phyloP scores from a whole-genome alignment of 2,888 invertebrate genomes.

The Cordilura impudica region DNA sequence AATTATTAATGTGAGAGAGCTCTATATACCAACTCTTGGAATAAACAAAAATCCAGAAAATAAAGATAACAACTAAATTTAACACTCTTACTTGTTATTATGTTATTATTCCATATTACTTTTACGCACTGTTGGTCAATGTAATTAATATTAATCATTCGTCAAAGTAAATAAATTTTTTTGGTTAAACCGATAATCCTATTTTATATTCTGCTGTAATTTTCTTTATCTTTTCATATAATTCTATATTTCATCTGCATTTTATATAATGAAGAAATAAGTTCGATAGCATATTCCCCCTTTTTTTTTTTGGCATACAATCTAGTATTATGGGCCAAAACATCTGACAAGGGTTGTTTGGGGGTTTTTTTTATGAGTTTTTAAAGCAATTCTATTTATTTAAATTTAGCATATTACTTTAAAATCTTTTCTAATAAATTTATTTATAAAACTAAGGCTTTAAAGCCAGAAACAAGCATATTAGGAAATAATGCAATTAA shows the following conservation, averaged over 20 bases:
- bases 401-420: no score
- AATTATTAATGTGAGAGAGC: no score
- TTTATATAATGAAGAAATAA: neutral
- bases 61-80: no score
- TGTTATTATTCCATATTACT: neutral
- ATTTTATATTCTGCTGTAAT: neutral
- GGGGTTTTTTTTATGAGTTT: neutral
- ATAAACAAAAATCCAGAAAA: no score
- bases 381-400: neutral
- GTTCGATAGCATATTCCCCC: slow-evolving; percentile 36
- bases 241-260: neutral
- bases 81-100: no score
- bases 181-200: neutral
- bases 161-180: no score
- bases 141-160: slow-evolving; percentile 15
- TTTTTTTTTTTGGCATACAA: slow-evolving; percentile 17
- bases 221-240: neutral
- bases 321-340: slow-evolving; percentile 4
- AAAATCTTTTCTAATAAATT: no score
- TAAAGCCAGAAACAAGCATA: neutral
- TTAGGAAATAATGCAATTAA: neutral
- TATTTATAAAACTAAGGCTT: neutral
- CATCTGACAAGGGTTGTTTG: neutral
- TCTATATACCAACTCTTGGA: no score
- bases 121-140: neutral